Percentiles rank a stretch among this genome's conserved stretches.
phyloP scores from a whole-genome alignment of 2,888 invertebrate species.

The Drosophila subsilvestris region DNA sequence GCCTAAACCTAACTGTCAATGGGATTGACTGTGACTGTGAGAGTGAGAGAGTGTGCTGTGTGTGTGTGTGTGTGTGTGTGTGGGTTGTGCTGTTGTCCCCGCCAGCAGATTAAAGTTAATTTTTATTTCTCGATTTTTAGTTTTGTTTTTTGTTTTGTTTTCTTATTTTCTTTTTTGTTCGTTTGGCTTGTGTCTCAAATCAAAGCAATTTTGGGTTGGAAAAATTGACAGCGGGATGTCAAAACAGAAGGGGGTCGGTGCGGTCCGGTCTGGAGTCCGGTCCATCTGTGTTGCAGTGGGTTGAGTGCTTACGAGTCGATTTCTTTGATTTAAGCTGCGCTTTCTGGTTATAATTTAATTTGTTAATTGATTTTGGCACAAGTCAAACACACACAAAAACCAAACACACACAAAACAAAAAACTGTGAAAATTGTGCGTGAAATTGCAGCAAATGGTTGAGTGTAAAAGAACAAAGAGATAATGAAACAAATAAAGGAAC shows the following conservation, averaged over 20 bases:
- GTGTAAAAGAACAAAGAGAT: background rate
- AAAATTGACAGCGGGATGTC: constrained; percentile 63
- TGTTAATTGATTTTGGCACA: constrained; percentile 72
- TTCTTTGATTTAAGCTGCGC: constrained; percentile 45
- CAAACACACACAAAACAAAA: constrained; percentile 14
- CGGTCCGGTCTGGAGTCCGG: too few species aligned
- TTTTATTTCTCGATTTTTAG: constrained; percentile 26
- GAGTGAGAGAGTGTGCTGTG: constrained; percentile 18
- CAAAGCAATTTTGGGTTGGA: constrained; percentile 60
- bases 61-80: constrained; percentile 44
- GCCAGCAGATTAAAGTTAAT: constrained; percentile 58
- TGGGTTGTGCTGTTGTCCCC: constrained; percentile 28
- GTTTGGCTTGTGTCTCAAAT: constrained; percentile 75
- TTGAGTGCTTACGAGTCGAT: background rate
- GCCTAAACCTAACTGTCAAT: constrained; percentile 32
- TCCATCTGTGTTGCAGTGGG: background rate
- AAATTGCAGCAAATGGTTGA: constrained; percentile 53
- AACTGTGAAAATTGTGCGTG: constrained; percentile 50
- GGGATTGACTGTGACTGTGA: constrained; percentile 9
- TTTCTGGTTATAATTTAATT: constrained; percentile 27
- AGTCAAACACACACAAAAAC: constrained; percentile 45
- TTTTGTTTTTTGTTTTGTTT: constrained; percentile 6
- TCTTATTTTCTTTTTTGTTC: constrained; percentile 23
- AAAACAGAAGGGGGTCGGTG: constrained; percentile 41
- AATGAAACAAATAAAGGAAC: background rate